Base-by-base conservation (phyloP, 2,113 vertebrate species). In the Eulemur rufifrons region DNA sequence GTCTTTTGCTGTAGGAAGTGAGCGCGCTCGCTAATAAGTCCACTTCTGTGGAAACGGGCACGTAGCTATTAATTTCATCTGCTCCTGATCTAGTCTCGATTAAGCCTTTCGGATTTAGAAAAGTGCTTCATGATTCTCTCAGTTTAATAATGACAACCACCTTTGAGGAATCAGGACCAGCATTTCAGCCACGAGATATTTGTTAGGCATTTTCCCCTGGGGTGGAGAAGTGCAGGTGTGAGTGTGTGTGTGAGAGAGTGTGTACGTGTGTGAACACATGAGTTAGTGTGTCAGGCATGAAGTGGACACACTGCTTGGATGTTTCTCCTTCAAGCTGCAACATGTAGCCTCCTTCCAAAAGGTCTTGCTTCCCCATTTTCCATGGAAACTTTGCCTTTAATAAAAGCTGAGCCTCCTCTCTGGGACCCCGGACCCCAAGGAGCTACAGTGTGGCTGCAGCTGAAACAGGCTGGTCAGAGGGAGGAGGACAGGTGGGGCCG, bases 41-140 rank as follows among this genome's bases (percentile, higher is more conserved):
- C 97, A 98, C 98, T 98, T 98, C 98, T 98, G 97, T 97, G 97
- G 98, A 98, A 98, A 98, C 98, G 97, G 98, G 97, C 96, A 97
- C 96, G 96, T 95, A 98, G 98, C 97, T 98, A 98, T 98, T 98
- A 98, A 98, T 97, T 98, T 97, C 93, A 95, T 97, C 97, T 97
- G 98, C 95, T 98, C 97, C 97, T 95, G 97, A 97, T 98, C 98
- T 98, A 97, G 97, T 98, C 97, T 98, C 97, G 98, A 98, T 97
- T 98, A 97, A 97, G 98, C 98, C 97, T 98, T 98, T 98, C 98
- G 97, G 95, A 98, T 98, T 98, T 97, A 98, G 97, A 96, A 98
- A 98, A 98, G 98, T 95, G 95, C 93, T 98, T 98, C 96, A 96
- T 95, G 98, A 97, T 96, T 97, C 96, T 97, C 98, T 98, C 98